phyloP scores from a whole-genome alignment of 1,140 invertebrate genomes.

The Hetaerina americana region DNA sequence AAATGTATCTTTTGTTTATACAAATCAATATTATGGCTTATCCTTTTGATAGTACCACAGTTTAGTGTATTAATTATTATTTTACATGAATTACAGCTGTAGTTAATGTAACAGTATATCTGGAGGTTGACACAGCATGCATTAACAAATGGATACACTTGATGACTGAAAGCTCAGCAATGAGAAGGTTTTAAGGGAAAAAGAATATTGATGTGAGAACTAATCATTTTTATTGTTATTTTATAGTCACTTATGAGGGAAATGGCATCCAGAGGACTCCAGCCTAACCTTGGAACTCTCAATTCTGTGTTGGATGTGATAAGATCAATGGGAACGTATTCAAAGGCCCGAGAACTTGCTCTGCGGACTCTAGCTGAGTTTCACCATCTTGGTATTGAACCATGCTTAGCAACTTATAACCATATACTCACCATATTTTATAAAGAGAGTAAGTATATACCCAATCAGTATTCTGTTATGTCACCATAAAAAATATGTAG shows the following conservation, averaged over 20 bases:
- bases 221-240: background rate
- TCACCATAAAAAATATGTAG: too few relatives aligned
- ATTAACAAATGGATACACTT: too few relatives aligned
- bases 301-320: constrained; percentile 50
- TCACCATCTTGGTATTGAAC: constrained; percentile 50
- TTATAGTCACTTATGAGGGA: constrained; percentile 35
- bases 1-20: too few relatives aligned
- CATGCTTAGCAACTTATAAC: constrained; percentile 59
- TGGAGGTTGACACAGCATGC: too few relatives aligned
- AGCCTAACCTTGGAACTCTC: constrained; percentile 60
- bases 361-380: constrained; percentile 47
- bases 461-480: constrained; percentile 8
- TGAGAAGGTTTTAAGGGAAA: too few relatives aligned
- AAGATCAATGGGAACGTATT: constrained; percentile 32
- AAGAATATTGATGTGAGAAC: background rate
- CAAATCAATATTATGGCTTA: too few relatives aligned
- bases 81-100: too few relatives aligned
- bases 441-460: constrained; percentile 43
- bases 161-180: too few relatives aligned
- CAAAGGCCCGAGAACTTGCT: constrained; percentile 24
- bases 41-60: too few relatives aligned
- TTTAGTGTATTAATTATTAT: too few relatives aligned
- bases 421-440: constrained; percentile 48
- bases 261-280: constrained; percentile 42
- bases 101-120: too few relatives aligned